Conservation (phyloP, 2,113 vertebrate species). For the Symphodus melops region DNA sequence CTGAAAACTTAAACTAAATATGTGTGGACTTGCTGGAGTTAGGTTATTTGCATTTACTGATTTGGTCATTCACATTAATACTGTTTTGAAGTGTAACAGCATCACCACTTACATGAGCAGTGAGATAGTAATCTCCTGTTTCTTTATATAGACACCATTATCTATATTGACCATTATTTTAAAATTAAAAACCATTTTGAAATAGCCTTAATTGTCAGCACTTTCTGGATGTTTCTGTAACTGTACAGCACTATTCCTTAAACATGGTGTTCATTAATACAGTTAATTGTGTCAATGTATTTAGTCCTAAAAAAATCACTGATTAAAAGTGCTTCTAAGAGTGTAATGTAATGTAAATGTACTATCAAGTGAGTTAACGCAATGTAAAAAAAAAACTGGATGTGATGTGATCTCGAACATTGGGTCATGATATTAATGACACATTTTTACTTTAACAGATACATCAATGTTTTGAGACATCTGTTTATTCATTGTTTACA, state of each 20-base stretch:
- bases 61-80: background rate
- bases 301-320: background rate
- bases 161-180: background rate
- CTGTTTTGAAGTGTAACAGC: no score
- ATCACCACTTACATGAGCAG: background rate
- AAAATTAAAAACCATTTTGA: background rate
- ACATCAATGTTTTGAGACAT: constrained; percentile 9
- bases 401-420: background rate
- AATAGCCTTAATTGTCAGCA: background rate
- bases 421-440: background rate
- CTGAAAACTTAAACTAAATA: no score
- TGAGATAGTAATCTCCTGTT: background rate
- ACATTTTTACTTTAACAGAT: background rate
- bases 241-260: background rate
- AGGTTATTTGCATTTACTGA: no score
- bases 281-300: background rate
- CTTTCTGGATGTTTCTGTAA: background rate
- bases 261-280: constrained; percentile 15
- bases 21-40: background rate
- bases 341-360: constrained; percentile 40
- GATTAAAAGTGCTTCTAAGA: constrained; percentile 27
- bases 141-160: background rate
- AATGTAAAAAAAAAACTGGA: constrained; percentile 15
- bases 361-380: background rate
- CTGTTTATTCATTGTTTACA: constrained; percentile 11